phyloP scores from a whole-genome alignment of 92 coral and sea anemone genomes.

The Epizoanthus ramosus region DNA sequence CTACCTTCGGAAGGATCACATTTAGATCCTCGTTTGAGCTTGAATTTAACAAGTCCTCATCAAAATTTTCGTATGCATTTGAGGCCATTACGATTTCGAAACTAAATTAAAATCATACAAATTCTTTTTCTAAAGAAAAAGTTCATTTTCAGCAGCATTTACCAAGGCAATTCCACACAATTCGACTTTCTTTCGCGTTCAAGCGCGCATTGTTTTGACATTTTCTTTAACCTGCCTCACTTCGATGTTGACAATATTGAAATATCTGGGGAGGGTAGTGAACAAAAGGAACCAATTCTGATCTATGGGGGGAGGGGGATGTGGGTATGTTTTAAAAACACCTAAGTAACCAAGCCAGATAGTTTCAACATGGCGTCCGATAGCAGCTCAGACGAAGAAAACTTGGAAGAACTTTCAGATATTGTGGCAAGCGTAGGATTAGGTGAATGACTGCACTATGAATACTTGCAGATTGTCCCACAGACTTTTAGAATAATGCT shows the following conservation, averaged over 20 bases:
- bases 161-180: not conserved
- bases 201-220: conserved; percentile 37
- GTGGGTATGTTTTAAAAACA: not conserved
- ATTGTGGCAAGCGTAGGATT: conserved; percentile 64
- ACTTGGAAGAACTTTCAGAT: conserved; percentile 66
- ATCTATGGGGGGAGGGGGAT: too few species aligned
- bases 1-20: conserved; percentile 27
- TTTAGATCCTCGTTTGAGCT: conserved; percentile 19
- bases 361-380: conserved; percentile 72
- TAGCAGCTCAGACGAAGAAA: conserved; percentile 71
- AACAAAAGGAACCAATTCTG: too few species aligned
- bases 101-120: not conserved
- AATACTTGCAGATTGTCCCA: not conserved
- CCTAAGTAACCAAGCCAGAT: conserved; percentile 26
- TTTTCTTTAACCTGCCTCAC: conserved; percentile 17
- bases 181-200: not conserved
- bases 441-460: conserved; percentile 38
- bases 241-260: not conserved
- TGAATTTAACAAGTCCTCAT: conserved; percentile 10
- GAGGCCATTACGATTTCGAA: conserved; percentile 8
- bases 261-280: conserved; percentile 4
- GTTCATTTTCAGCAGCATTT: not conserved
- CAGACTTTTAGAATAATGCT: not conserved
- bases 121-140: not conserved
- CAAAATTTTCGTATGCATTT: conserved; percentile 16